Evolutionary conservation across 2,113 vertebrate species (phyloP), one percentile per base, ranked within the genome.

Genomic region (Gadus macrocephalus): DNA sequence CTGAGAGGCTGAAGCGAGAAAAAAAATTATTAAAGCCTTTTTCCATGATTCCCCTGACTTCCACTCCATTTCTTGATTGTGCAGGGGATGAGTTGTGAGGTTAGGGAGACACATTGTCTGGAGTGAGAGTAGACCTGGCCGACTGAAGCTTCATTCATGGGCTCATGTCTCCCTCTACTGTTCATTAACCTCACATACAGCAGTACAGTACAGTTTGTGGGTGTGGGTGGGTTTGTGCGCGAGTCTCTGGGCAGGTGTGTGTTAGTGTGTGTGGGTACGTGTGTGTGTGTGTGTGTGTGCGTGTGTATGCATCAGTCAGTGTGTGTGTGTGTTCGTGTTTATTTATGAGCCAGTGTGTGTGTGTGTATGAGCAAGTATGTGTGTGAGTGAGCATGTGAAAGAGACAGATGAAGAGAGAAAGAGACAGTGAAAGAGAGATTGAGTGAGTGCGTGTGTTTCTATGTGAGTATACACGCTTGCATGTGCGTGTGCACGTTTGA

Each of bases 91-190:
- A 49, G 42, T 49, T 9, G 42, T 9, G 42, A 14, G 42, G 7
- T 49, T 9, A 11, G 7, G 42, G 42, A 9, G 42, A 49, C 42
- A 49, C 42, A 49, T 6, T 59, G 15, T 59, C 9, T 8, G 2
- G n/a, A 14, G 15, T 59, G n/a, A n/a, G n/a, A 14, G n/a, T 20
- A 60, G n/a, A 60, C 14, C 6, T 5, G 20, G 25, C 27, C 25
- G 8, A 15, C 22, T 67, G 38, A 35, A 76, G n/a, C 6, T n/a
- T 28, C 55, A 69, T n/a, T 0, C 16, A 20, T 85, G 70, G 74
- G 73, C 68, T 62, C 0, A 11, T 72, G 86, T 85, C 85, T 86
- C 89, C 86, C 89, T 78, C 87, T 90, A 62, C 83, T 90, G 89
- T 80, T 71, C 76, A 78, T 25, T 72, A 15, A 20, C 2, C 22